phyloP scores from a whole-genome alignment of 1,140 invertebrate species.

The Sycophaga agraensis region DNA sequence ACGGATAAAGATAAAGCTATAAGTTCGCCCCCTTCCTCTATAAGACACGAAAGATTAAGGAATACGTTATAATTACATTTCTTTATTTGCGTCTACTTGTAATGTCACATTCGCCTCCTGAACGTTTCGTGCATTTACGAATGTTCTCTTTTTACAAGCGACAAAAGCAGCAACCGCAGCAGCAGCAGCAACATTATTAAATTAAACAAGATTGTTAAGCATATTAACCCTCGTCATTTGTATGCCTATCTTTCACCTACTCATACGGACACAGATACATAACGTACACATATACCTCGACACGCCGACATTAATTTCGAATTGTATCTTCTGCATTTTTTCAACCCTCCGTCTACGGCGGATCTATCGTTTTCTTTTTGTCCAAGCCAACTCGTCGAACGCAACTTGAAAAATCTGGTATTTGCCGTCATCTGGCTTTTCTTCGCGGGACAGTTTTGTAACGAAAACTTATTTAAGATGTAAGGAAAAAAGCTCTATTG shows the following conservation, averaged over 20 bases:
- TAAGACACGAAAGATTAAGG: conserved; percentile 12
- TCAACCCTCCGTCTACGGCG: conserved; percentile 31
- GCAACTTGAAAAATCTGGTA: conserved; percentile 42
- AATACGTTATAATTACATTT: conserved; percentile 15
- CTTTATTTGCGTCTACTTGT: conserved; percentile 21
- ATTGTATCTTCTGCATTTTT: conserved; percentile 9
- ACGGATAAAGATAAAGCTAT: conserved; percentile 42
- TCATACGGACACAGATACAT: neutral
- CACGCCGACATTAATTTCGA: conserved; percentile 6
- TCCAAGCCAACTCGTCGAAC: conserved; percentile 44
- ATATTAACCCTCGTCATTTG: conserved; percentile 13
- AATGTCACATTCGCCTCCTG: conserved; percentile 3
- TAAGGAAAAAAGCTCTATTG: conserved; percentile 55
- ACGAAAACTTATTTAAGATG: conserved; percentile 58
- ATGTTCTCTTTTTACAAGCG: conserved; percentile 15
- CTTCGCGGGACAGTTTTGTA: conserved; percentile 55
- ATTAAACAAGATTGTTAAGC: conserved; percentile 22
- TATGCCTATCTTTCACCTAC: conserved; percentile 22
- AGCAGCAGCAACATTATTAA: neutral
- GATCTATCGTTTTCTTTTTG: conserved; percentile 44
- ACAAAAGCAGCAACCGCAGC: conserved; percentile 15
- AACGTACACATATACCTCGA: conserved; percentile 1
- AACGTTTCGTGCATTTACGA: conserved; percentile 7
- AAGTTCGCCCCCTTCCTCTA: conserved; percentile 25
- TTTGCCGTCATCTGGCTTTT: conserved; percentile 52